A percentile compares a stretch with the other conserved stretches of the same genome.
phyloP scores from a whole-genome alignment of 2,797 vertebrate genomes.

The Aplochiton taeniatus region DNA sequence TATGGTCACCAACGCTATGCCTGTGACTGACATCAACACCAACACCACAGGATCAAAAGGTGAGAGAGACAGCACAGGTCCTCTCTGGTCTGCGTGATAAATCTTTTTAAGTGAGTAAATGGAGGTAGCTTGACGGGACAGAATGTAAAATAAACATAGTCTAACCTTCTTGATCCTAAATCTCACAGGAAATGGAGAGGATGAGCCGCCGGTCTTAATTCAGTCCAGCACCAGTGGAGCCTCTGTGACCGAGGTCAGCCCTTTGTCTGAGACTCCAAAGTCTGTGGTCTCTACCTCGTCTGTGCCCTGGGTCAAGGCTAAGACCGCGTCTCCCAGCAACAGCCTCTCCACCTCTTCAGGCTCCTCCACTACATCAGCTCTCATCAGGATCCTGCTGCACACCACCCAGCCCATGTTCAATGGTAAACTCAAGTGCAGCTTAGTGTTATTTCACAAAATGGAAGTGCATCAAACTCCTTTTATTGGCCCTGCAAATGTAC shows the following conservation, averaged over 20 bases:
- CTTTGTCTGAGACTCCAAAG: constrained; percentile 59
- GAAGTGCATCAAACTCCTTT: too few relatives aligned
- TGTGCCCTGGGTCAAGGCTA: constrained; percentile 73
- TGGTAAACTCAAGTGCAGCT: constrained; percentile 79
- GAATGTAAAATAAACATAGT: too few relatives aligned
- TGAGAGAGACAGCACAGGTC: background rate
- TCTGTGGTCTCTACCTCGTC: constrained; percentile 73
- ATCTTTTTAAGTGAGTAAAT: background rate
- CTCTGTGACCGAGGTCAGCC: constrained; percentile 49
- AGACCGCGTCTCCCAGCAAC: constrained; percentile 70
- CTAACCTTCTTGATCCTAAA: constrained; percentile 12
- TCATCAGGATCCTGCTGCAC: constrained; percentile 77
- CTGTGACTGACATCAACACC: constrained; percentile 39
- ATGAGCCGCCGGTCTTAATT: constrained; percentile 39
- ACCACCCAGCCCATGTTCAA: constrained; percentile 90
- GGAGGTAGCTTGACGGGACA: too few relatives aligned
- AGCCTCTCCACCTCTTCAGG: constrained; percentile 60
- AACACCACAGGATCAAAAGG: constrained; percentile 5
- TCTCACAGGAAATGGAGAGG: constrained; percentile 25
- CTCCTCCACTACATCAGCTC: constrained; percentile 71
- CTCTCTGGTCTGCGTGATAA: background rate
- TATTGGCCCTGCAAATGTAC: too few relatives aligned
- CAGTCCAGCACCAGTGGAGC: constrained; percentile 53
- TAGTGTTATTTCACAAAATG: too few relatives aligned
- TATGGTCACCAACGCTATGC: constrained; percentile 39